A percentile compares a stretch with the other conserved stretches of the same genome.
Evolutionary conservation across 2,888 invertebrate genomes (phyloP).

Genomic region (Coremacera marginata): DNA sequence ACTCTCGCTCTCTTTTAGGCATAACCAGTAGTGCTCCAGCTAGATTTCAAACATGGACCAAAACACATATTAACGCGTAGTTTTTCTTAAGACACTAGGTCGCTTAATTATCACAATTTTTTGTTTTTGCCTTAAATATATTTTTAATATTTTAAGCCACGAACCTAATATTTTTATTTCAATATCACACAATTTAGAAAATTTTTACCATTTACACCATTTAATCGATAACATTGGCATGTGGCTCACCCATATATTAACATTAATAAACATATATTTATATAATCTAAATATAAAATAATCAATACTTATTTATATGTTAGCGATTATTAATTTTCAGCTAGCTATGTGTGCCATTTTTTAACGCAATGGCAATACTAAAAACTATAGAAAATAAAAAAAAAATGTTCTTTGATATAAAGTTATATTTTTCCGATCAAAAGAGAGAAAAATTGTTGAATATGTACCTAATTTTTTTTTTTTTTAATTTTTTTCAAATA

Average conservation of each 20-base stretch:
- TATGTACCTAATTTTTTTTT: neutral
- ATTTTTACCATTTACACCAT: too few species aligned
- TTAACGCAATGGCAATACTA: neutral
- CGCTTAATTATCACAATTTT: too few species aligned
- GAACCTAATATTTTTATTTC: too few species aligned
- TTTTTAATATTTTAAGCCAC: too few species aligned
- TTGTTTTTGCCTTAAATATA: too few species aligned
- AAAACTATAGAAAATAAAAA: neutral
- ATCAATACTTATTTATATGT: neutral
- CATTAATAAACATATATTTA: neutral
- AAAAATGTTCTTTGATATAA: slow-evolving; percentile 20
- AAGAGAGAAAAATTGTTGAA: neutral
- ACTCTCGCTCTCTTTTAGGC: neutral
- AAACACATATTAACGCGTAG: too few species aligned
- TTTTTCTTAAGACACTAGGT: too few species aligned
- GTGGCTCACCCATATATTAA: neutral
- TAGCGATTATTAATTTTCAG: slow-evolving; percentile 5
- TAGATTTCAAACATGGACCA: too few species aligned
- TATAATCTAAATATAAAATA: neutral
- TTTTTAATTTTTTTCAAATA: neutral
- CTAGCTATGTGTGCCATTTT: neutral
- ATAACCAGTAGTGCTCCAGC: too few species aligned
- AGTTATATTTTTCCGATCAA: neutral
- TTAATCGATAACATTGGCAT: neutral
- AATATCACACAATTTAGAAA: too few species aligned